phyloP scores from a whole-genome alignment of 1,140 invertebrate genomes.

The Bursaphelenchus mucronatus region DNA sequence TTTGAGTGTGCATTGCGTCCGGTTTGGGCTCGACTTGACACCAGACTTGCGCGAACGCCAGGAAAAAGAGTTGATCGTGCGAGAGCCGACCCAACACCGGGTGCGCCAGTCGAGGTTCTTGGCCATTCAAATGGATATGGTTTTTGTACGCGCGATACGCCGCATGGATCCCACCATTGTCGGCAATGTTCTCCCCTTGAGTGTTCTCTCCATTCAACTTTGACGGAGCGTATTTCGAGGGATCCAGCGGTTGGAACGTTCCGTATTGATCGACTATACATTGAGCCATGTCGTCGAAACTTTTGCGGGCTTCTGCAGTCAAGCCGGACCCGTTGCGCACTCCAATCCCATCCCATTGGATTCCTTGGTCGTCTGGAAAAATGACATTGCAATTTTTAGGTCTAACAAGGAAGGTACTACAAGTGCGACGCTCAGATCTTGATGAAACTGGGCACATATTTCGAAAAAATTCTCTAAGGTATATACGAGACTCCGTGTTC shows the following conservation, averaged over 20 bases:
- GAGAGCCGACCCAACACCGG: not conserved
- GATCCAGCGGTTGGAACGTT: slow-evolving; percentile 9
- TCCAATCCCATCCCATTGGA: too few relatives aligned
- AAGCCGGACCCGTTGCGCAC: too few relatives aligned
- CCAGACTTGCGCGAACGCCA: slow-evolving; percentile 23
- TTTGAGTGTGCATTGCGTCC: too few relatives aligned
- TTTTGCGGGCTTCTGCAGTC: too few relatives aligned
- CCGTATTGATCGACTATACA: slow-evolving; percentile 19
- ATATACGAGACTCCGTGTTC: too few relatives aligned
- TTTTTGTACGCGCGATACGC: slow-evolving; percentile 19
- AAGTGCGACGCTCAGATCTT: too few relatives aligned
- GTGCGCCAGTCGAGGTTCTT: not conserved
- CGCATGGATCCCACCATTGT: slow-evolving; percentile 60
- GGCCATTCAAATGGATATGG: slow-evolving; percentile 10
- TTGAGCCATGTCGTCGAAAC: slow-evolving; percentile 13
- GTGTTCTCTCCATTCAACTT: slow-evolving; percentile 59
- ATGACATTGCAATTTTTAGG: too few relatives aligned
- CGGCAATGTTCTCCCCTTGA: slow-evolving; percentile 63
- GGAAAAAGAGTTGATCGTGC: slow-evolving; percentile 27
- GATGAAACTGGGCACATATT: too few relatives aligned
- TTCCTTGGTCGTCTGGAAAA: too few relatives aligned
- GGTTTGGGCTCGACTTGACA: not conserved
- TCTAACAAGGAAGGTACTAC: too few relatives aligned
- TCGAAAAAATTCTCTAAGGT: too few relatives aligned
- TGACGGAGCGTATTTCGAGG: slow-evolving; percentile 22